Evolutionary conservation across 2,888 invertebrate genomes (phyloP).

Genomic region (Nomada goodeniana): DNA sequence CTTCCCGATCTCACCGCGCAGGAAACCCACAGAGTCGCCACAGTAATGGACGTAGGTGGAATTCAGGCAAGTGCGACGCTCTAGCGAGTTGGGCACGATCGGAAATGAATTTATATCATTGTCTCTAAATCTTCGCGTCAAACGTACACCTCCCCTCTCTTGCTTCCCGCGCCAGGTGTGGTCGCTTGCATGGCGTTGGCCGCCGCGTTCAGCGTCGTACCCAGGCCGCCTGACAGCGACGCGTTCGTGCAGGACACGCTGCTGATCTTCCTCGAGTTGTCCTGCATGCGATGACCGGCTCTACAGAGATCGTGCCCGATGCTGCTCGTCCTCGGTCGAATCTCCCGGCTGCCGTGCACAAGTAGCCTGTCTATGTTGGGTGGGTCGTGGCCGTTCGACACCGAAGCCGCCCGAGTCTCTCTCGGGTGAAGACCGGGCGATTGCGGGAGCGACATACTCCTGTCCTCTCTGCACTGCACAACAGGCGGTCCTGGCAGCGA

Average conservation of each 20-base stretch:
- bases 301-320: slow-evolving; percentile 74
- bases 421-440: slow-evolving; percentile 77
- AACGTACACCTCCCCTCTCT: slow-evolving; percentile 87
- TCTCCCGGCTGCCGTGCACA: slow-evolving; percentile 51
- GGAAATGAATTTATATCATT: slow-evolving; percentile 20
- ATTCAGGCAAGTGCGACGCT: slow-evolving; percentile 29
- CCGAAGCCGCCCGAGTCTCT: slow-evolving; percentile 72
- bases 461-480: slow-evolving; percentile 75
- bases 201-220: slow-evolving; percentile 56
- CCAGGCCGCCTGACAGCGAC: slow-evolving; percentile 59
- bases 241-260: slow-evolving; percentile 78
- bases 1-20: slow-evolving; percentile 21
- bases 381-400: slow-evolving; percentile 68
- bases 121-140: slow-evolving; percentile 74
- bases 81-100: neutral
- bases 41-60: slow-evolving; percentile 54
- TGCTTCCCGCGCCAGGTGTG: slow-evolving; percentile 74
- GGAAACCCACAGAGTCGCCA: slow-evolving; percentile 35
- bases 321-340: slow-evolving; percentile 79
- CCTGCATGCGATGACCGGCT: slow-evolving; percentile 65
- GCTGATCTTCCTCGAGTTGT: slow-evolving; percentile 84
- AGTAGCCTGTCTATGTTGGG: slow-evolving; percentile 71
- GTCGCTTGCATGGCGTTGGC: slow-evolving; percentile 75
- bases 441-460: slow-evolving; percentile 81
- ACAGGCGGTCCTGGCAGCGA: slow-evolving; percentile 79